Evolutionary conservation across 2,797 vertebrate genomes (phyloP).

Genomic region (Hypotaenidia okinawae): DNA sequence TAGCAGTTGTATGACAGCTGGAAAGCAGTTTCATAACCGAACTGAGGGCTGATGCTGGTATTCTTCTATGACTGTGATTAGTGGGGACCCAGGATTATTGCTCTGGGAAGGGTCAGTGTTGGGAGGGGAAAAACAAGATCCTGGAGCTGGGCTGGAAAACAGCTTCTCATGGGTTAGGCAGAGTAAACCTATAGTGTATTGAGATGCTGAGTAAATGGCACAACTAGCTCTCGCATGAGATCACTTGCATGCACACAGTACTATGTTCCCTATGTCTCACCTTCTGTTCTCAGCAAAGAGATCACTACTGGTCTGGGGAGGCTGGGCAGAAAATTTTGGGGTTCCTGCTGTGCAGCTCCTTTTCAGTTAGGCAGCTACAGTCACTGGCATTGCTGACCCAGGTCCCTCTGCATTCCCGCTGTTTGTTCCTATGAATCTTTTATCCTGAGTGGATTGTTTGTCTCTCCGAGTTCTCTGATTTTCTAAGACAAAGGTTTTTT

Average conservation of each 20-base stretch:
- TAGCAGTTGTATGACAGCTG: not conserved
- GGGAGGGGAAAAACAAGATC: not conserved
- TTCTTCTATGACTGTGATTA: not conserved
- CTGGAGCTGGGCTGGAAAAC: not conserved
- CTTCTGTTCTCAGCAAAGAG: not conserved
- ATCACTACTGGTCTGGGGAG: not conserved
- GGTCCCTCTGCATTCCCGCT: not conserved
- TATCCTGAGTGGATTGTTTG: accelerated
- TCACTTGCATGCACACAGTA: accelerated
- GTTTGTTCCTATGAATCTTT: not conserved
- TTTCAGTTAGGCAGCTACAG: not conserved
- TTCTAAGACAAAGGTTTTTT: not conserved
- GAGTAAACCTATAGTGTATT: not conserved
- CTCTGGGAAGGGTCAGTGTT: not conserved
- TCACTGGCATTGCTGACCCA: not conserved
- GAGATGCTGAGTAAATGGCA: not conserved
- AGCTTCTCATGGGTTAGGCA: not conserved
- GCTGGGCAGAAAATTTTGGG: not conserved
- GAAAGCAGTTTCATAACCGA: not conserved
- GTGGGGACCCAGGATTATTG: not conserved
- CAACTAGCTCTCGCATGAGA: not conserved
- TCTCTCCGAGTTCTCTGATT: not conserved
- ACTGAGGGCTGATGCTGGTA: not conserved
- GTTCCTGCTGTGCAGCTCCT: not conserved
- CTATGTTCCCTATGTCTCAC: accelerated